Conservation (phyloP, 1,140 invertebrate species). For the Atta colombica region DNA sequence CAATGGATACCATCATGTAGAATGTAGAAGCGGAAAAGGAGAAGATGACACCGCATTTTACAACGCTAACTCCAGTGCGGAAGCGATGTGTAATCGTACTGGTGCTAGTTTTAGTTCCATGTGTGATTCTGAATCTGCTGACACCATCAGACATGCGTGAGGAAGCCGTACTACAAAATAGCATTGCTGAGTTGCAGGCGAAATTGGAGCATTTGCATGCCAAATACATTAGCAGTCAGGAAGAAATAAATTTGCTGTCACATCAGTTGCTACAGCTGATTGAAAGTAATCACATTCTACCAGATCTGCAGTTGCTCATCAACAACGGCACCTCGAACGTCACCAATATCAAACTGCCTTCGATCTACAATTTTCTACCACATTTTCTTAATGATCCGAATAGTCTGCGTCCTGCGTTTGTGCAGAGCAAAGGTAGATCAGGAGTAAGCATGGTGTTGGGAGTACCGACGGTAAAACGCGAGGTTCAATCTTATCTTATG, state of each 20-base stretch:
- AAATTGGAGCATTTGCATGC: constrained; percentile 88
- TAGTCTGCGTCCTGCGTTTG: constrained; percentile 92
- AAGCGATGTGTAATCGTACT: constrained; percentile 81
- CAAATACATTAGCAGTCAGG: constrained; percentile 87
- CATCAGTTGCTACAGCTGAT: constrained; percentile 82
- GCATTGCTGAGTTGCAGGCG: constrained; percentile 88
- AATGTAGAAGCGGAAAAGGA: constrained; percentile 52
- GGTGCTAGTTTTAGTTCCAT: constrained; percentile 80
- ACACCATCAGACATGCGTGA: constrained; percentile 84
- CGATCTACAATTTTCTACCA: constrained; percentile 95
- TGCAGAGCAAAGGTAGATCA: constrained; percentile 91
- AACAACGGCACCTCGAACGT: constrained; percentile 82
- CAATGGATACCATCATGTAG: constrained; percentile 74
- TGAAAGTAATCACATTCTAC: constrained; percentile 81
- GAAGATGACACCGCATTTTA: constrained; percentile 80
- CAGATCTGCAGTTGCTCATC: constrained; percentile 82
- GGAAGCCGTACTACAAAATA: constrained; percentile 87
- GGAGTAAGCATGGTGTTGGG: constrained; percentile 95
- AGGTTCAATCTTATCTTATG: constrained; percentile 95
- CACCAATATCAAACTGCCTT: constrained; percentile 88
- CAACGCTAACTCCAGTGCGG: constrained; percentile 78
- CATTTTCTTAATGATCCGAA: constrained; percentile 93
- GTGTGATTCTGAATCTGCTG: constrained; percentile 80
- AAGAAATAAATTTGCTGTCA: constrained; percentile 85
- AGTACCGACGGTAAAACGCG: constrained; percentile 95